Evolutionary conservation across 2,888 invertebrate species (phyloP), one percentile per base, ranked within the genome.

Genomic region (Caenorhabditis angaria): DNA sequence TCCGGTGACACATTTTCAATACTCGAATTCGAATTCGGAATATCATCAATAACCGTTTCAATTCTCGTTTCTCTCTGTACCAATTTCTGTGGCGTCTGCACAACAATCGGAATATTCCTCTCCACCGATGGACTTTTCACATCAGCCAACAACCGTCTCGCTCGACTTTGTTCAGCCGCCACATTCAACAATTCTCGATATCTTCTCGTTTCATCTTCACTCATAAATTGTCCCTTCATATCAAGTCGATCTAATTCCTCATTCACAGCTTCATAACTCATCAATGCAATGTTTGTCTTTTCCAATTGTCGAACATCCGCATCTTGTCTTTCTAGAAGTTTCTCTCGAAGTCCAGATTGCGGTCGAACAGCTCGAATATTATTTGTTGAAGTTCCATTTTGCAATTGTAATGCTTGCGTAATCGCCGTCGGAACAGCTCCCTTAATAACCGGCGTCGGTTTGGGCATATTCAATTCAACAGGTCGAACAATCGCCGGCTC

Each of bases 211-310:
- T 81, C 81, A 14, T 65, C 76, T 41, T 81, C 79, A 8, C 76
- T 81, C 74, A 80, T 76, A 48, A 65, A 65, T 10, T 62, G 68
- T 25, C 75, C 80, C 55, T 81, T 80, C 57, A 66, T 61, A 62
- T 85, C 84, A 14, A 85, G 65, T 27, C 76, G 68, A 41, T 79
- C 78, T 56, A 82, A 61, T 55, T 85, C 83, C 8, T 80, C 81
- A 22, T 78, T 72, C 29, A 84, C 72, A n/a, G 82, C 77, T 50
- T 81, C 80, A 24, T 70, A 65, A 28, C 77, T 77, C 76, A 78
- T 73, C 47, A 76, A 48, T 12, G 71, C 76, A 8, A 51, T 71
- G 35, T 72, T 76, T 47, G 76, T 70, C 61, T 66, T 70, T 55
- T 76, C 76, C 28, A 76, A 35, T 32, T 78, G 68, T 27, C 76